Evolutionary conservation across 2,797 vertebrate genomes (phyloP).

Genomic region (Epinephelus awoara): DNA sequence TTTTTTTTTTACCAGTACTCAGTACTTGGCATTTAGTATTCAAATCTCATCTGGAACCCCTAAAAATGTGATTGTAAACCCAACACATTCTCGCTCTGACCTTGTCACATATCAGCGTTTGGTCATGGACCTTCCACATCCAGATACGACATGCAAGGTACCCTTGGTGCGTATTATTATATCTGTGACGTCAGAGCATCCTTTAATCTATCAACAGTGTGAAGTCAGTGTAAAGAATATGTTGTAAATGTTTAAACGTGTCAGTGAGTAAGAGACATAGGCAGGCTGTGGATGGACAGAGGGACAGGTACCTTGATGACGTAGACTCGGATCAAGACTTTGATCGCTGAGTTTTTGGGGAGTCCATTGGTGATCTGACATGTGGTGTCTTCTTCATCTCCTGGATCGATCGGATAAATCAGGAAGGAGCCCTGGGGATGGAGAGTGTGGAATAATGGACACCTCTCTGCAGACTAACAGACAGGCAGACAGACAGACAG

Average conservation of each 20-base stretch:
- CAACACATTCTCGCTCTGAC: too few species aligned
- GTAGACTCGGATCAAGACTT: slow-evolving; percentile 92
- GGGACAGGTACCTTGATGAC: slow-evolving; percentile 89
- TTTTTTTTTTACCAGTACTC: too few species aligned
- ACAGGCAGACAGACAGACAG: neutral
- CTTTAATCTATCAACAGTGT: neutral
- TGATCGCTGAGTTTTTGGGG: slow-evolving; percentile 92
- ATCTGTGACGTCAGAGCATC: too few species aligned
- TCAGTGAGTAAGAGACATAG: neutral
- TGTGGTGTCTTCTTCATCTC: slow-evolving; percentile 74
- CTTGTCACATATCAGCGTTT: too few species aligned
- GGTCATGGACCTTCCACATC: too few species aligned
- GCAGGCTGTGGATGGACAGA: neutral
- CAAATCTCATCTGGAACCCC: too few species aligned
- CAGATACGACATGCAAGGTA: too few species aligned
- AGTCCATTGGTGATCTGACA: slow-evolving; percentile 88
- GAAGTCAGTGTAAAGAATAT: neutral
- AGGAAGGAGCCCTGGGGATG: slow-evolving; percentile 91
- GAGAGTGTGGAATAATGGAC: slow-evolving; percentile 5
- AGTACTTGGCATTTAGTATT: too few species aligned
- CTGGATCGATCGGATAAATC: slow-evolving; percentile 88
- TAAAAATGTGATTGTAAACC: too few species aligned
- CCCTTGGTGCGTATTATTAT: too few species aligned
- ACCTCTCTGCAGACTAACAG: neutral
- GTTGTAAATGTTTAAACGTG: neutral